Conservation (phyloP, 1,140 invertebrate species). For the Sminthurides bifidus region DNA sequence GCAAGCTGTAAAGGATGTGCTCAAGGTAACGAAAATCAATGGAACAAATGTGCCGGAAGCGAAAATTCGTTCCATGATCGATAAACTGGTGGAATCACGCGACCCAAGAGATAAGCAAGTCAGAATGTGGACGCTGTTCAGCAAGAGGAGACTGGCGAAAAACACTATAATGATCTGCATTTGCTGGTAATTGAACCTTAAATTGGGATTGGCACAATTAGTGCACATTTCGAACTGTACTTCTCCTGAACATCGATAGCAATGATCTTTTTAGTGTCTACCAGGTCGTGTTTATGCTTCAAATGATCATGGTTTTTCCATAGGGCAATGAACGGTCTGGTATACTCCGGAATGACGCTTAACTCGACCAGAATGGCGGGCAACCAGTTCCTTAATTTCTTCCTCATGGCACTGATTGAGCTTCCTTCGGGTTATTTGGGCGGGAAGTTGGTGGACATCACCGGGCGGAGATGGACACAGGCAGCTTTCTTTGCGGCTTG, state of each 20-base stretch:
- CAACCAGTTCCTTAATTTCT: slow-evolving; percentile 56
- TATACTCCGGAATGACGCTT: slow-evolving; percentile 48
- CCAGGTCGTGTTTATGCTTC: too few relatives aligned
- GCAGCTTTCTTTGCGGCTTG: slow-evolving; percentile 38
- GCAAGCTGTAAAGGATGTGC: slow-evolving; percentile 53
- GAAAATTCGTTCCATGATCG: slow-evolving; percentile 18
- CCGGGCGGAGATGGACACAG: slow-evolving; percentile 45
- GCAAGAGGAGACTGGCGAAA: slow-evolving; percentile 42
- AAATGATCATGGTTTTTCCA: slow-evolving; percentile 7
- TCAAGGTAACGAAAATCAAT: slow-evolving; percentile 52
- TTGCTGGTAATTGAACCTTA: slow-evolving; percentile 36
- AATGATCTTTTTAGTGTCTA: too few relatives aligned
- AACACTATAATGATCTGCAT: slow-evolving; percentile 45
- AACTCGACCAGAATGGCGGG: slow-evolving; percentile 50
- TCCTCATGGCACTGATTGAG: slow-evolving; percentile 49
- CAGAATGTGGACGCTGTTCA: slow-evolving; percentile 46
- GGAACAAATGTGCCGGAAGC: slow-evolving; percentile 34
- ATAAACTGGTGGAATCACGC: slow-evolving; percentile 7
- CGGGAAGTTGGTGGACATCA: slow-evolving; percentile 39
- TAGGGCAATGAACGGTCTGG: slow-evolving; percentile 46
- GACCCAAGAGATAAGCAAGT: slow-evolving; percentile 26
- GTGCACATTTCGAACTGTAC: not conserved
- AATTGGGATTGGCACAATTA: not conserved
- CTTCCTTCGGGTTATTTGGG: slow-evolving; percentile 40
- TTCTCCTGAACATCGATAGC: too few relatives aligned